Base-by-base conservation (phyloP, 2,797 vertebrate genomes). In the Poeciliopsis infans region DNA sequence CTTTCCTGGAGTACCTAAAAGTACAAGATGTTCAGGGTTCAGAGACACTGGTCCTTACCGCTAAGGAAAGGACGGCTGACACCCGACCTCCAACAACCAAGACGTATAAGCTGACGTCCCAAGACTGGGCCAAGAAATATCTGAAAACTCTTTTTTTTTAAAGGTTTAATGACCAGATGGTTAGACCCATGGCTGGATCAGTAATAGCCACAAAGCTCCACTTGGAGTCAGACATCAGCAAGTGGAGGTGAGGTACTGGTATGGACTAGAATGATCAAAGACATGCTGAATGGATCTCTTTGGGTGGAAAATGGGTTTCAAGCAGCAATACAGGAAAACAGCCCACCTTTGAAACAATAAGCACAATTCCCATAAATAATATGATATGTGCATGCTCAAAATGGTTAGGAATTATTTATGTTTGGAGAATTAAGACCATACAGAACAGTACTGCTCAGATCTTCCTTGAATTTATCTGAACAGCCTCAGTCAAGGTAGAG, bases 401-500 rank as follows among this genome's bases (percentile, higher is more conserved):
- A 59, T 59, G 55, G n/a, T 31, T 59, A 59, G 12, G 5, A 59
- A 59, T 59, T 6, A 16, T 61, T 28, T 36, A 18, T 36, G 13
- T 31, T 64, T 33, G 8, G 39, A 68, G 20, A 25, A 41, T 23
- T 41, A 78, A 31, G 59, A 81, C 25, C 70, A 47, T 31, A 68
- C 1, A 1, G 13, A 46, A n/a, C 23, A 59, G 12, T 36, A 82
- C 61, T 68, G 76, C 41, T 82, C 16, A 43, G 66, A 39, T 81
- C 79, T 86, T 87, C 53, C 69, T 85, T 77, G 41, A 88, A 74
- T 73, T 61, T 39, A 12, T 78, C 66, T 75, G 49, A 85, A 83
- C 77, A 87, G 80, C 79, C 88, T 82, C 85, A 90, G 83, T 88
- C 79, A 82, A 85, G 82, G 81, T 86, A 85, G 79, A 61, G 57